phyloP scores from a whole-genome alignment of 2,888 invertebrate genomes.

The Rhodophaea formosa region DNA sequence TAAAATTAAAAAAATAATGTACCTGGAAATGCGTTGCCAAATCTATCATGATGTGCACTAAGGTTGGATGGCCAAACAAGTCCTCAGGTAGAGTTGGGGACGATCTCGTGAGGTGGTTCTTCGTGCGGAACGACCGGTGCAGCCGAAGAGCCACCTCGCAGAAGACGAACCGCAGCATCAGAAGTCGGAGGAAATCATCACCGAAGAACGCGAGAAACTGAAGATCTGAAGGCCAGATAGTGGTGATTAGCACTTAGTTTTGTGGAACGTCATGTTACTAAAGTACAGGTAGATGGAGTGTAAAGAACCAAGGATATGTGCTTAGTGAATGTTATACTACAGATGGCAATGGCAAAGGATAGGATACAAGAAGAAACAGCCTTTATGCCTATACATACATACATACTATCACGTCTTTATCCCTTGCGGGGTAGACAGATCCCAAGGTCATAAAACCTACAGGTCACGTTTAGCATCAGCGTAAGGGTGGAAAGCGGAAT shows the following conservation, averaged over 20 bases:
- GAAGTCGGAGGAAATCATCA: constrained; percentile 95
- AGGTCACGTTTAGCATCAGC: too few relatives aligned
- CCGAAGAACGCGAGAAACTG: constrained; percentile 93
- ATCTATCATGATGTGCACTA: constrained; percentile 90
- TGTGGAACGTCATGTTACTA: background rate
- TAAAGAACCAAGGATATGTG: too few relatives aligned
- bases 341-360: too few relatives aligned
- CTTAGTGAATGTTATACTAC: too few relatives aligned
- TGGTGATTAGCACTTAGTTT: background rate
- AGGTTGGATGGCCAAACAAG: constrained; percentile 90
- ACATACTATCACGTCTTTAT: too few relatives aligned
- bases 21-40: constrained; percentile 92
- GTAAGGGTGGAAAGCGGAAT: too few relatives aligned
- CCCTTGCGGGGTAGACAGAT: too few relatives aligned
- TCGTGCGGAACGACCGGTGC: constrained; percentile 91
- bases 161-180: constrained; percentile 95
- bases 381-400: too few relatives aligned
- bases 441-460: too few relatives aligned
- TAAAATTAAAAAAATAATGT: constrained; percentile 32
- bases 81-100: constrained; percentile 94
- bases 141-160: constrained; percentile 94
- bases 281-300: too few relatives aligned
- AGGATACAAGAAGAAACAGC: too few relatives aligned
- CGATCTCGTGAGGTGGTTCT: constrained; percentile 92
- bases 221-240: constrained; percentile 75